Base-by-base conservation (phyloP, 35 echinoderm and acorn worm genomes). In the Apostichopus parvimensis region DNA sequence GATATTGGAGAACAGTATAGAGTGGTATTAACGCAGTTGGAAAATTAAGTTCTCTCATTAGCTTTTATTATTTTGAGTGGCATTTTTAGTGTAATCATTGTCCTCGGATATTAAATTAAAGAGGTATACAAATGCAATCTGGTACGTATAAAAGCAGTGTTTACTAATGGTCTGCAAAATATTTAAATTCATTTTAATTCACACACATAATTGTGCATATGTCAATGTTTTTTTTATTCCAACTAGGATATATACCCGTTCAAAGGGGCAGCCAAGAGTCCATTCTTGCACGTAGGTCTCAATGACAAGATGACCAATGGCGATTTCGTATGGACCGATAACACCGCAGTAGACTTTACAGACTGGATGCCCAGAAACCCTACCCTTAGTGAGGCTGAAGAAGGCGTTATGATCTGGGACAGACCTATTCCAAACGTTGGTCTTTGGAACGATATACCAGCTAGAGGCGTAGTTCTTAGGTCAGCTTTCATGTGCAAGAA, bases 361-460 rank as follows among this genome's bases (percentile, higher is more conserved):
- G 5, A 90, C 53, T 90, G 88, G 88, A 54, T 77, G 70, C 88
- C 88, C 0, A 56, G 18, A 8, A 75, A 90, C 8, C 88, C 88
- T 26, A n/a, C 70, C 54, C 70, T 90, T 7, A 77, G 53, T 60
- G 14, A 11, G 23, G 2, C 85, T 15, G 85, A 87, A 22, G 85
- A 87, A 53, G 85, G 85, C 11, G 85, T 87, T 11, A 65, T 87
- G 56, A 87, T 87, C 17, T 87, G 85, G 85, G 85, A 87, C 59
- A 18, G 85, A 15, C 56, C 22, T 9, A 68, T 68, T 68, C 9
- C 85, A n/a, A 56, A 25, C 4, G 59, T 9, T 15, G 85, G 85
- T 5, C 5, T 87, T 14, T 87, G 85, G 85, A 87, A 87, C 57
- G 85, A 87, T 24, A 25, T 87, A 25, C 85, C 52, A 14, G 4